Percentiles rank a stretch among this genome's conserved stretches.
Conservation (phyloP, 2,888 invertebrate species). For the Sesia apiformis region DNA sequence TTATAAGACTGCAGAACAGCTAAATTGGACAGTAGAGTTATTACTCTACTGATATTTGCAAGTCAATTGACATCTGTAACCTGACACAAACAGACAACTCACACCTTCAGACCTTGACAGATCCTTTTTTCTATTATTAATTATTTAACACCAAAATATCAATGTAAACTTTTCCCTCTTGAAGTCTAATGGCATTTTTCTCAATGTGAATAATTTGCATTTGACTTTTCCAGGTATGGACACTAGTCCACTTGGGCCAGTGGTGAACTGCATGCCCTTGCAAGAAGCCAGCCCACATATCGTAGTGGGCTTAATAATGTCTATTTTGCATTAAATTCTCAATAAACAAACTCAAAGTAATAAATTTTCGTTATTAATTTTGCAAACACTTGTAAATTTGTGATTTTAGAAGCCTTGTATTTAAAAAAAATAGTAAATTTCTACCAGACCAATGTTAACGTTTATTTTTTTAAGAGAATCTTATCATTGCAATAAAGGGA, state of each 20-base stretch:
- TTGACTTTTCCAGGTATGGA: slow-evolving; percentile 59
- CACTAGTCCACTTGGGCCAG: slow-evolving; percentile 39
- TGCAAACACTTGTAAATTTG: slow-evolving; percentile 28
- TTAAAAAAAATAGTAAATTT: slow-evolving; percentile 45
- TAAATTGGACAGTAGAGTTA: no score
- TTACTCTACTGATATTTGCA: no score
- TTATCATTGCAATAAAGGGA: not conserved
- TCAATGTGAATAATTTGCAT: no score
- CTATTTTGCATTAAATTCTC: slow-evolving; percentile 50
- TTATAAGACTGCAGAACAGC: no score
- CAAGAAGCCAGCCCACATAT: slow-evolving; percentile 13
- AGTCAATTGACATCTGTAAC: no score
- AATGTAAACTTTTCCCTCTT: no score
- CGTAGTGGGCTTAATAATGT: slow-evolving; percentile 40
- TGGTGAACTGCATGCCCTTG: not conserved
- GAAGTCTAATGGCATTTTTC: no score
- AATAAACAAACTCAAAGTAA: slow-evolving; percentile 46
- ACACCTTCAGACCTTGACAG: no score
- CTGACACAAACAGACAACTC: no score
- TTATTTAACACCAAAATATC: no score
- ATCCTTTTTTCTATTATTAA: no score
- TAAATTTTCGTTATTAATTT: slow-evolving; percentile 54
- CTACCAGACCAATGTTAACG: slow-evolving; percentile 25
- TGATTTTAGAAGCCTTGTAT: slow-evolving; percentile 29
- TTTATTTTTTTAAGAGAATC: slow-evolving; percentile 28